Evolutionary conservation across 30 jellyfish, hydroid and myxozoan species (phyloP).

Genomic region (Pseudorhiza aurosa): DNA sequence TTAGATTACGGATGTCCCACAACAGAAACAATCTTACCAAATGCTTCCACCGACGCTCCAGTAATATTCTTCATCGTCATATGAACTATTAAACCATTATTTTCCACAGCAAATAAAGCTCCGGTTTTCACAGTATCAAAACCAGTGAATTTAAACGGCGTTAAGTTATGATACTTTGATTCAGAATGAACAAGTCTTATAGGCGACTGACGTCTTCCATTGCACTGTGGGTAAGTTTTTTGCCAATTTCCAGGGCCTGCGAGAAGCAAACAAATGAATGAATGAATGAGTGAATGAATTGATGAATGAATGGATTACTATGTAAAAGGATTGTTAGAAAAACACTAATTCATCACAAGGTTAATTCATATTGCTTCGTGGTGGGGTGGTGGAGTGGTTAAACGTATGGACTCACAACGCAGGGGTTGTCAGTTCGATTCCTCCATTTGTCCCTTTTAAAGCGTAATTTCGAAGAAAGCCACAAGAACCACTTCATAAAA

Average conservation of each 20-base stretch:
- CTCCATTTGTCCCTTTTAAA: too few species aligned
- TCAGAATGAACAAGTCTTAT: neutral
- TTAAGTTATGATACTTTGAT: slow-evolving; percentile 1
- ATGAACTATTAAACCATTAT: slow-evolving; percentile 64
- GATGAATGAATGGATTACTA: too few species aligned
- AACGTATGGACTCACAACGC: too few species aligned
- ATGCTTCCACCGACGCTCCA: slow-evolving; percentile 38
- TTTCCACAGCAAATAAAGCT: neutral
- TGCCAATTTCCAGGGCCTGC: slow-evolving; percentile 65
- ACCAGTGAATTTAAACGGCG: slow-evolving; percentile 36
- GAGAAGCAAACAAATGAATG: neutral
- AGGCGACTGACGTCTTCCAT: slow-evolving; percentile 61
- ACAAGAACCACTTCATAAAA: too few species aligned
- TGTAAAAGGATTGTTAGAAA: too few species aligned
- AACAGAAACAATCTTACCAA: slow-evolving; percentile 52
- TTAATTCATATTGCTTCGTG: too few species aligned
- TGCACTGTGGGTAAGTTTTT: slow-evolving; percentile 29
- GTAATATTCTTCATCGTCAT: neutral
- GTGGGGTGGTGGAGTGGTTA: too few species aligned
- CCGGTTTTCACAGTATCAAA: neutral
- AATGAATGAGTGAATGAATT: too few species aligned
- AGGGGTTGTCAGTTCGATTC: too few species aligned
- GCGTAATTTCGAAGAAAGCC: too few species aligned
- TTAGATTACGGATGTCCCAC: too few species aligned
- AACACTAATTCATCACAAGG: too few species aligned